A percentile compares a stretch with the other conserved stretches of the same genome.
Evolutionary conservation across 2,888 invertebrate species (phyloP).

Genomic region (Platycheirus rosarum): DNA sequence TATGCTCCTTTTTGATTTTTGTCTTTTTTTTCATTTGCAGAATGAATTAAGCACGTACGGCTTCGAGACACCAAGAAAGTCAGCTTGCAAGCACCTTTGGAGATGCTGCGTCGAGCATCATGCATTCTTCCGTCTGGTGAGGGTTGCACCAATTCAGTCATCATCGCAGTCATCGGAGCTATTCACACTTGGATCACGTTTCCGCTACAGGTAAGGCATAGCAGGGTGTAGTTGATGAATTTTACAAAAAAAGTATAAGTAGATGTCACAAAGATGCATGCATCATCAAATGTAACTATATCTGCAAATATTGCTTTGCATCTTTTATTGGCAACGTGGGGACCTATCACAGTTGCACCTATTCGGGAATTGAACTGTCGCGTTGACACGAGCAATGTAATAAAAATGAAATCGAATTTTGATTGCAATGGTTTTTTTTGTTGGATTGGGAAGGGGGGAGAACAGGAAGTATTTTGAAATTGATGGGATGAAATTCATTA

Average conservation of each 20-base stretch:
- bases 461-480: too few relatives aligned
- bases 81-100: slow-evolving; percentile 97
- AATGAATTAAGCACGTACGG: slow-evolving; percentile 98
- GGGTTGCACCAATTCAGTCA: slow-evolving; percentile 87
- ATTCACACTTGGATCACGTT: slow-evolving; percentile 90
- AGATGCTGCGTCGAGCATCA: slow-evolving; percentile 98
- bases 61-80: slow-evolving; percentile 95
- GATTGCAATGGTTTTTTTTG: slow-evolving; percentile 4
- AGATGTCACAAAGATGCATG: background rate
- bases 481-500: too few relatives aligned
- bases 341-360: background rate
- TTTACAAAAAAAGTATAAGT: background rate
- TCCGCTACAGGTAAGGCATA: slow-evolving; percentile 89
- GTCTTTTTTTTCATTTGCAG: slow-evolving; percentile 83
- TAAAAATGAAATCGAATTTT: slow-evolving; percentile 60
- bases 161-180: slow-evolving; percentile 86
- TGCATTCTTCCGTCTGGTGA: slow-evolving; percentile 94
- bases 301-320: slow-evolving; percentile 13
- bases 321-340: slow-evolving; percentile 37
- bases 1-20: slow-evolving; percentile 39
- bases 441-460: too few relatives aligned
- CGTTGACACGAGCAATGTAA: slow-evolving; percentile 17
- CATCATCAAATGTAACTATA: slow-evolving; percentile 19
- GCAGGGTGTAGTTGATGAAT: background rate
- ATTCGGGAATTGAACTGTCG: slow-evolving; percentile 34